Evolutionary conservation across 2,888 invertebrate species (phyloP), one percentile per base, ranked within the genome.

Genomic region (Lymantria dispar): DNA sequence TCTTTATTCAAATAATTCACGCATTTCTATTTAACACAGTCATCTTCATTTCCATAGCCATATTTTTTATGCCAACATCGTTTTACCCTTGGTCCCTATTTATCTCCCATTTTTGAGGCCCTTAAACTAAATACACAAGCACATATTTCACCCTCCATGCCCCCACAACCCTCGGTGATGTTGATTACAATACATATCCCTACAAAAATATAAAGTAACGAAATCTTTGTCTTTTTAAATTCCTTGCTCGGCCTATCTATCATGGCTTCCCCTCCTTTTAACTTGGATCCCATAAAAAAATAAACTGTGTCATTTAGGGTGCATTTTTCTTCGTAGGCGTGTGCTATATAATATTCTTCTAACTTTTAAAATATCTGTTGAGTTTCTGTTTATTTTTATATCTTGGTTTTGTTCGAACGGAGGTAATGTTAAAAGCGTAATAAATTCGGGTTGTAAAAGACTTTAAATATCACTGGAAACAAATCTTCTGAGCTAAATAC

Each of bases 271-370:
- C 59, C 56, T 61, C 54, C 48, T 54, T 58, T 58, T 56, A 52
- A 58, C 56, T 57, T 43, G 22, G 41, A 52, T 22, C 40, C 52
- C 46, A 54, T 63, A 58, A 68, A 64, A 66, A 64, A 68, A 70
- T 49, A 64, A 63, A 70, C 64, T 55, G 57, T 58, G 52, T 56
- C 70, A 59, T 70, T 68, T 43, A 38, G 57, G 62, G 54, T 58
- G 57, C 53, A 58, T 60, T 60, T 64, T 52, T 52, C 52, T 47
- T 52, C 41, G 31, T 50, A 29, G 47, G 47, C 38, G 37, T 33
- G 31, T 42, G 36, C 14, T 13, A 43, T 43, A 31, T 36, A 45
- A 39, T 38, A 30, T 52, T 51, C 44, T 55, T 60, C 42, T 48
- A 14, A 30, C 45, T 54, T 56, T 52, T 47, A 40, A 53, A 53